Percentiles rank a stretch among this genome's conserved stretches.
Conservation (phyloP, 2,113 vertebrate species). For the Platichthys stellatus region DNA sequence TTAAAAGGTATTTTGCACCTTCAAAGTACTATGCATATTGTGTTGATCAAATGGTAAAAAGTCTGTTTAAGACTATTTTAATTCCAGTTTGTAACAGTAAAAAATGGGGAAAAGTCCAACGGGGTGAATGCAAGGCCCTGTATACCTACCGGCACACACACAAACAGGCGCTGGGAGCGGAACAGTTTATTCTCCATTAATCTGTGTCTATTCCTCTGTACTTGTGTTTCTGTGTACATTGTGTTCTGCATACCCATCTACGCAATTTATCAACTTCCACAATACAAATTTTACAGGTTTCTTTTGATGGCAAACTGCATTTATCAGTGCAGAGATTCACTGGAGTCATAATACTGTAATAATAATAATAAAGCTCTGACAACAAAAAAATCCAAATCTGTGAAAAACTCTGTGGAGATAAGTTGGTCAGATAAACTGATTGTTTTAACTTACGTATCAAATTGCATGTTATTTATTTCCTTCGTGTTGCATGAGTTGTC, state of each 20-base stretch:
- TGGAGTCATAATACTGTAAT: conserved; percentile 18
- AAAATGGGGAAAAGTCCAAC: too few species aligned
- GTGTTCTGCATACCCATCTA: background rate
- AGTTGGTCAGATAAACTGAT: too few species aligned
- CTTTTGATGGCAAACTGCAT: conserved; percentile 15
- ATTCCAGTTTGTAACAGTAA: too few species aligned
- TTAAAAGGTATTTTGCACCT: too few species aligned
- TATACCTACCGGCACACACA: background rate
- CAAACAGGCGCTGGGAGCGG: background rate
- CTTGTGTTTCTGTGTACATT: background rate
- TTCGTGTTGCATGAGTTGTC: too few species aligned
- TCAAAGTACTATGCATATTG: too few species aligned
- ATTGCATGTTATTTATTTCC: too few species aligned
- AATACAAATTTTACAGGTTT: conserved; percentile 6
- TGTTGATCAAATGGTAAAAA: too few species aligned
- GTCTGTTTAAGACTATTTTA: too few species aligned
- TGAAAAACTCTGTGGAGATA: too few species aligned
- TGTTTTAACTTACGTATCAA: too few species aligned
- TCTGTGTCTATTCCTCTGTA: conserved; percentile 10
- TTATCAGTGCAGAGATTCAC: conserved; percentile 27
- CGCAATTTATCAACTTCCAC: conserved; percentile 22
- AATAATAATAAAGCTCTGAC: conserved; percentile 24
- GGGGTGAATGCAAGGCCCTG: too few species aligned
- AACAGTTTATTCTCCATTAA: conserved; percentile 29
- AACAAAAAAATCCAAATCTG: background rate